Percentiles rank a stretch among this genome's conserved stretches.
Evolutionary conservation across 2,797 vertebrate species (phyloP).

Genomic region (Myripristis murdjan): DNA sequence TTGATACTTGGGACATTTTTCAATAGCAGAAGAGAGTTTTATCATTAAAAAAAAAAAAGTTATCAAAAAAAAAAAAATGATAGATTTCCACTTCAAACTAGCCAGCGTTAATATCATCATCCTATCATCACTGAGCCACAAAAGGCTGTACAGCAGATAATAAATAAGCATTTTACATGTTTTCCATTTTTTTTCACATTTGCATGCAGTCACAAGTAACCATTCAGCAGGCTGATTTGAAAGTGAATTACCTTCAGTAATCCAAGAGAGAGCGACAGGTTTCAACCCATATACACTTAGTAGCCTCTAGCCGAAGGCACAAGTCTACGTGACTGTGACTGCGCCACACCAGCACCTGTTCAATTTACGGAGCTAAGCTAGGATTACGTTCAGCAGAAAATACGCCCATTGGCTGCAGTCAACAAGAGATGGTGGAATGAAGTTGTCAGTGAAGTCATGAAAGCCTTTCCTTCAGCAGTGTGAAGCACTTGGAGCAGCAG

Average conservation of each 20-base stretch:
- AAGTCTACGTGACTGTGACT: constrained; percentile 4
- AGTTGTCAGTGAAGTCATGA: constrained; percentile 4
- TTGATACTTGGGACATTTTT: no score
- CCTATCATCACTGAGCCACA: not conserved
- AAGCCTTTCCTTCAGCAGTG: not conserved
- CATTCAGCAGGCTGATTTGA: constrained; percentile 13
- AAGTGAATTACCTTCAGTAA: constrained; percentile 26
- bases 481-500: constrained; percentile 2
- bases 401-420: constrained; percentile 2
- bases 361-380: constrained; percentile 52
- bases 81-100: not conserved
- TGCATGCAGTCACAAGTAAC: constrained; percentile 9
- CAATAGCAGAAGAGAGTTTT: no score
- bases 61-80: no score
- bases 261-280: constrained; percentile 35
- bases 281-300: constrained; percentile 14
- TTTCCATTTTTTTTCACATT: no score
- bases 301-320: constrained; percentile 33
- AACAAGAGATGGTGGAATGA: constrained; percentile 21
- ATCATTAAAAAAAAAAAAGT: no score
- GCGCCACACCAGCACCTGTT: constrained; percentile 50
- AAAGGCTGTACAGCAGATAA: no score
- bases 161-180: no score
- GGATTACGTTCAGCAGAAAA: constrained; percentile 48
- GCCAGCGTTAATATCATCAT: not conserved